Conservation (phyloP, 1,140 invertebrate genomes). For the Ceratina japonica region DNA sequence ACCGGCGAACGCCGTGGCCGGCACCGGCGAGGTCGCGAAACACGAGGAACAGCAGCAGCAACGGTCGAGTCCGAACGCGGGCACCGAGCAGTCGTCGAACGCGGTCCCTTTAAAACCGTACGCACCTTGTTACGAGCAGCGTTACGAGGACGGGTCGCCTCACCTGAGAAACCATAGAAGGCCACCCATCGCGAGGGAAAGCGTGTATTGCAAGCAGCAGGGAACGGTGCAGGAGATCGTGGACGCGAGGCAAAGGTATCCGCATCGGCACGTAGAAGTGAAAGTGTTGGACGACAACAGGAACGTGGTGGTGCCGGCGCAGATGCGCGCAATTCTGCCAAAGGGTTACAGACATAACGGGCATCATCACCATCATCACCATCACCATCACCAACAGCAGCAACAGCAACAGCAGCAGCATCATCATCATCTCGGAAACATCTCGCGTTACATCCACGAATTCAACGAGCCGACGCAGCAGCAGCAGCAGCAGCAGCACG, state of each 20-base stretch:
- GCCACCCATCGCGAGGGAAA: slow-evolving; percentile 64
- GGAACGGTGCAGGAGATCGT: slow-evolving; percentile 69
- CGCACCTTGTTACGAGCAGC: slow-evolving; percentile 67
- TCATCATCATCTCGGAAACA: slow-evolving; percentile 26
- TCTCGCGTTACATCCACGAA: slow-evolving; percentile 73
- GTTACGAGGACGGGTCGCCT: slow-evolving; percentile 57
- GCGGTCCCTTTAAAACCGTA: slow-evolving; percentile 72
- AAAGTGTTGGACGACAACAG: slow-evolving; percentile 78
- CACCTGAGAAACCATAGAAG: slow-evolving; percentile 62
- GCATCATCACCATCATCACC: slow-evolving; percentile 26
- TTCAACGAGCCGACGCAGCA: slow-evolving; percentile 60
- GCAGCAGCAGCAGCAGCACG: slow-evolving; percentile 37
- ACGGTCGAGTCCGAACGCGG: slow-evolving; percentile 66
- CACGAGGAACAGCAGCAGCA: slow-evolving; percentile 75
- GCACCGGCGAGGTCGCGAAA: slow-evolving; percentile 68
- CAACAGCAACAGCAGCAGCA: slow-evolving; percentile 2
- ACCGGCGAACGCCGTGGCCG: slow-evolving; percentile 77
- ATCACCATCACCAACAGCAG: not conserved
- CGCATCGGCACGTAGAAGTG: slow-evolving; percentile 74
- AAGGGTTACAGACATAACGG: slow-evolving; percentile 64
- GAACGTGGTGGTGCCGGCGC: slow-evolving; percentile 73
- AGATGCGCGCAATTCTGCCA: slow-evolving; percentile 52
- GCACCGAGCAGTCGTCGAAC: slow-evolving; percentile 9
- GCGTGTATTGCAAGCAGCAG: slow-evolving; percentile 57
- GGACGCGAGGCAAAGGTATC: slow-evolving; percentile 73